Conservation (phyloP, 2,113 vertebrate species). For the Abramis brama region DNA sequence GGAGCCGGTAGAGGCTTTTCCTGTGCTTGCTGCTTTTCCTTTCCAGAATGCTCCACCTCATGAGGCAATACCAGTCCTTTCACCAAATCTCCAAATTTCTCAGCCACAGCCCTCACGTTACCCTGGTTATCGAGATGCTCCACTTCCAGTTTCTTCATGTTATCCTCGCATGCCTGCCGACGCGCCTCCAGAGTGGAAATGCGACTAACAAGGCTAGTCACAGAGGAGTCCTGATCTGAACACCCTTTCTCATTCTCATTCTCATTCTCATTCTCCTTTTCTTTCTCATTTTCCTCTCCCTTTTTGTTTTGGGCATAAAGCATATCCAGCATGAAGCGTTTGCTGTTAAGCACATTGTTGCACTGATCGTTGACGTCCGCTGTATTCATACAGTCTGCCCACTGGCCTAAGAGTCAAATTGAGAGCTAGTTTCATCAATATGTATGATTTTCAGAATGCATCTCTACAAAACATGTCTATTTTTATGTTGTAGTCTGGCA, state of each 20-base stretch:
- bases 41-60: constrained; percentile 78
- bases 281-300: constrained; percentile 71
- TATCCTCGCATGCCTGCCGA: constrained; percentile 84
- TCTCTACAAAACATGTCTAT: not conserved
- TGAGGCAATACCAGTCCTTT: constrained; percentile 75
- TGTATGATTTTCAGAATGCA: not conserved
- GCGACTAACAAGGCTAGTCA: constrained; percentile 82
- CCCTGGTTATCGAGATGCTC: constrained; percentile 89
- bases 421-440: not conserved
- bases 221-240: constrained; percentile 71
- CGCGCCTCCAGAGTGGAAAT: constrained; percentile 90
- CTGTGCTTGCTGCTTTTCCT: constrained; percentile 72
- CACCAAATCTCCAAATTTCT: constrained; percentile 88
- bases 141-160: constrained; percentile 83
- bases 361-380: constrained; percentile 84
- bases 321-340: constrained; percentile 96
- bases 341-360: constrained; percentile 89
- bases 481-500: not conserved
- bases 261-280: constrained; percentile 76
- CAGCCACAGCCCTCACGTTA: constrained; percentile 86
- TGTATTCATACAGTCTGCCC: constrained; percentile 82
- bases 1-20: constrained; percentile 53
- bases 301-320: constrained; percentile 89
- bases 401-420: constrained; percentile 77
- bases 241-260: constrained; percentile 71